phyloP scores from a whole-genome alignment of 2,888 invertebrate genomes.

The Biston betularia region DNA sequence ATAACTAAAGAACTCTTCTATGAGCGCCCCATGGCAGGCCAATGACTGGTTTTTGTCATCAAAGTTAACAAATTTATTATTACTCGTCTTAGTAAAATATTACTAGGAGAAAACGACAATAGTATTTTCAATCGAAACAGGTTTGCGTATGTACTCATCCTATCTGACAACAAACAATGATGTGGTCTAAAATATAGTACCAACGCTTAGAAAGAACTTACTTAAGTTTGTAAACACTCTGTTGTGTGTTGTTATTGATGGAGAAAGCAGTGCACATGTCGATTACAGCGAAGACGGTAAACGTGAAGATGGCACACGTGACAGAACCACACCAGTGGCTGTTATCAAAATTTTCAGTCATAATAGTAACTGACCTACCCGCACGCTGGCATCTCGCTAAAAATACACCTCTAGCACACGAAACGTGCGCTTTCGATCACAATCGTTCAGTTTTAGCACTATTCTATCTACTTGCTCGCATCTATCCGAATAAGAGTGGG shows the following conservation, averaged over 20 bases:
- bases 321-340: conserved; percentile 43
- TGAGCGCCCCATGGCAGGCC: too few relatives aligned
- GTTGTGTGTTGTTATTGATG: conserved; percentile 20
- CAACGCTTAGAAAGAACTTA: too few relatives aligned
- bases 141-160: too few relatives aligned
- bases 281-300: conserved; percentile 35
- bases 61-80: background rate
- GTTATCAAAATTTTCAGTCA: conserved; percentile 71
- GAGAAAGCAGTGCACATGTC: conserved; percentile 2
- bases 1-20: too few relatives aligned
- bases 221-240: too few relatives aligned
- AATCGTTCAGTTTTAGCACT: conserved; percentile 64
- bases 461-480: conserved; percentile 50
- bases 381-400: conserved; percentile 75
- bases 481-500: conserved; percentile 58
- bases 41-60: background rate
- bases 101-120: too few relatives aligned
- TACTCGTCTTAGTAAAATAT: too few relatives aligned
- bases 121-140: too few relatives aligned
- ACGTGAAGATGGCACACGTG: conserved; percentile 52
- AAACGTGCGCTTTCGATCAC: conserved; percentile 78
- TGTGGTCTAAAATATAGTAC: too few relatives aligned
- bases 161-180: too few relatives aligned
- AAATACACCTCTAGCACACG: conserved; percentile 67
- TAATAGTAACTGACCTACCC: conserved; percentile 82